These are phyloP conservation scores for Oryzias javanicus DNA, from an alignment of 2,113 vertebrate species.

Conservation along the genomic window DNA sequence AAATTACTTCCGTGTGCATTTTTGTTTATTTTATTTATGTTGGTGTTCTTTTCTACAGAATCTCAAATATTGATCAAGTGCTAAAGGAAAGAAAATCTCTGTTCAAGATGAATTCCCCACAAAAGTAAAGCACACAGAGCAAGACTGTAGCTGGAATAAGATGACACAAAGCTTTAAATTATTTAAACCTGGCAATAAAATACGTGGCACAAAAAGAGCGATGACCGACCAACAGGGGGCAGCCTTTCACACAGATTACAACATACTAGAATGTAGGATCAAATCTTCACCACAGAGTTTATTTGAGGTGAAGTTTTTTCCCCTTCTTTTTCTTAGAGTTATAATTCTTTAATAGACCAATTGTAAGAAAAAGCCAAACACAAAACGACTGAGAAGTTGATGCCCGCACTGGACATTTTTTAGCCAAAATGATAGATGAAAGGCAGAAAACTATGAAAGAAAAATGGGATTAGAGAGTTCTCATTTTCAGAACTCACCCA, in stretches of 20 bases:
- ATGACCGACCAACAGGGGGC: conserved; percentile 59
- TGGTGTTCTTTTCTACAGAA: conserved; percentile 10
- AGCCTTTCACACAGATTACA: conserved; percentile 34
- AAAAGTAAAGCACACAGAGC: conserved; percentile 8
- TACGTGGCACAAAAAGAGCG: conserved; percentile 7
- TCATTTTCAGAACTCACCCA: conserved; percentile 1
- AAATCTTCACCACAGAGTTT: too few species aligned
- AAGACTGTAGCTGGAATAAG: conserved; percentile 4
- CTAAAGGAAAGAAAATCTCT: conserved; percentile 5
- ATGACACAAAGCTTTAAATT: conserved; percentile 6
- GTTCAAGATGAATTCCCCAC: conserved; percentile 1
- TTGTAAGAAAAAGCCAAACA: too few species aligned
- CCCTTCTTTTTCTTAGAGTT: neutral
- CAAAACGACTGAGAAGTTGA: neutral
- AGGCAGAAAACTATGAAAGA: neutral
- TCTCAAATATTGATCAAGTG: conserved; percentile 23
- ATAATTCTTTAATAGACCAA: too few species aligned
- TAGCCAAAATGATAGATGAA: conserved; percentile 2
- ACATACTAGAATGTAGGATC: neutral
- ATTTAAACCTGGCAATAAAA: conserved; percentile 13
- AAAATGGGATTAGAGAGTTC: neutral
- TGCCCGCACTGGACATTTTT: neutral
- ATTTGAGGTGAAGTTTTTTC: neutral
- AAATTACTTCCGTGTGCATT: conserved; percentile 17
- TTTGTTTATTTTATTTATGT: conserved; percentile 17